Base-by-base conservation (phyloP, 2,888 invertebrate species). In the Anodontia alba region DNA sequence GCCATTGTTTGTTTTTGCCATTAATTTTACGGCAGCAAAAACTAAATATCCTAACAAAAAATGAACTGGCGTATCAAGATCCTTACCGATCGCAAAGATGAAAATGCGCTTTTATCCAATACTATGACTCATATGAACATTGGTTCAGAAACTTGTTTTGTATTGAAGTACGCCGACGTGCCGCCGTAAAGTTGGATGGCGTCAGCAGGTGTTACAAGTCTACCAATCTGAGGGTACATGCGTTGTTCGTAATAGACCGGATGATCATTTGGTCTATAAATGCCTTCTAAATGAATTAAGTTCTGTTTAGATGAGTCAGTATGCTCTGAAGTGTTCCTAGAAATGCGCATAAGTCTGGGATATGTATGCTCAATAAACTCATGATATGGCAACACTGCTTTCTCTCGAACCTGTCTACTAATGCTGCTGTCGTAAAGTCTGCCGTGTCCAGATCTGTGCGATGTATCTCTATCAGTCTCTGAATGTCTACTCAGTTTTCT, bases 141-240 rank as follows among this genome's bases (percentile, higher is more conserved):
- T 31, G 80, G 80, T 57, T 80, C 76, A 12, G 75, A 74, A 23
- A 75, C n/a, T 42, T 46, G 72, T 31, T 71, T 80, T 15, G 80
- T n/a, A 68, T 68, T 68, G 17, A 72, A 80, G n/a, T 76, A 76
- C 20, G 76, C 76, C 12, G 80, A 76, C 17, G 81, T 75, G 38
- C 77, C 49, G n/a, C 86, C 86, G 33, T 80, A 84, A 23, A 75
- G 46, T 70, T 78, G 80, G 26, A 84, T 76, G 20, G 80, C 76
- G 38, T 83, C 76, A 26, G 74, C 78, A 0, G 76, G 80, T n/a
- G 71, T 68, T 26, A 83, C 75, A 23, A 67, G 66, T 71, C 78
- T 72, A 17, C 73, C 80, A 46, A 36, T 76, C 71, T 71, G 31
- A 0, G 76, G 79, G 31, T 73, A 79, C 8, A 69, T n/a, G 20